These are phyloP conservation scores for Leucoraja ocellata DNA, from an alignment of 2,797 vertebrate genomes.

Conservation along the genomic window DNA sequence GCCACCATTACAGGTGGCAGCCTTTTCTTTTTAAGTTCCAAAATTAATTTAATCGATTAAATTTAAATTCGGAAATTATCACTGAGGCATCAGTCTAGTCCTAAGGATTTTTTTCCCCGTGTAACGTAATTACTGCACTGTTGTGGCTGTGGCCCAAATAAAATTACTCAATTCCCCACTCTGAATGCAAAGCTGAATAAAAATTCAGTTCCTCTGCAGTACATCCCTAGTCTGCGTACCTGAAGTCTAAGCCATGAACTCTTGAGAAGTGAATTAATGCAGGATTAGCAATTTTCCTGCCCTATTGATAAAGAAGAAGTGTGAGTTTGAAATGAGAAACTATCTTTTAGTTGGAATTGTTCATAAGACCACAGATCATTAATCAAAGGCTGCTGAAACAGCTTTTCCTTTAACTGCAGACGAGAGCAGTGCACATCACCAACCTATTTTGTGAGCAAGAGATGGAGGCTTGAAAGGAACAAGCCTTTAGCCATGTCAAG, in stretches of 20 bases:
- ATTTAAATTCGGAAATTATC: no score
- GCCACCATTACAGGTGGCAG: no score
- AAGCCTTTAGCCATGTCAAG: not conserved
- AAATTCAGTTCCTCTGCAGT: no score
- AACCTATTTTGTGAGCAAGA: not conserved
- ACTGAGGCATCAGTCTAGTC: no score
- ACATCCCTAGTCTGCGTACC: not conserved
- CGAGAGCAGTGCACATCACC: not conserved
- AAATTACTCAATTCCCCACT: not conserved
- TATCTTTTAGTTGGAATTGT: not conserved
- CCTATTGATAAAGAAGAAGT: not conserved
- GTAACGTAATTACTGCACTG: no score
- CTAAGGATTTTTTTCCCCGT: no score
- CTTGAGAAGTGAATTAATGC: not conserved
- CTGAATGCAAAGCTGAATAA: not conserved
- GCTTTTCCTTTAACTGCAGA: not conserved
- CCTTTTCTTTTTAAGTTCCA: no score
- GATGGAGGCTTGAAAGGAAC: not conserved
- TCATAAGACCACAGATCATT: not conserved
- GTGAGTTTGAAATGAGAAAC: not conserved
- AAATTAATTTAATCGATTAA: no score
- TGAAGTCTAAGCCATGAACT: not conserved
- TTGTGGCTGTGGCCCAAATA: not conserved
- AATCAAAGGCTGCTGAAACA: not conserved
- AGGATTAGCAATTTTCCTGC: not conserved